These are phyloP conservation scores for Caerostris darwini DNA, from an alignment of 1,140 invertebrate species.

Conservation along the genomic window DNA sequence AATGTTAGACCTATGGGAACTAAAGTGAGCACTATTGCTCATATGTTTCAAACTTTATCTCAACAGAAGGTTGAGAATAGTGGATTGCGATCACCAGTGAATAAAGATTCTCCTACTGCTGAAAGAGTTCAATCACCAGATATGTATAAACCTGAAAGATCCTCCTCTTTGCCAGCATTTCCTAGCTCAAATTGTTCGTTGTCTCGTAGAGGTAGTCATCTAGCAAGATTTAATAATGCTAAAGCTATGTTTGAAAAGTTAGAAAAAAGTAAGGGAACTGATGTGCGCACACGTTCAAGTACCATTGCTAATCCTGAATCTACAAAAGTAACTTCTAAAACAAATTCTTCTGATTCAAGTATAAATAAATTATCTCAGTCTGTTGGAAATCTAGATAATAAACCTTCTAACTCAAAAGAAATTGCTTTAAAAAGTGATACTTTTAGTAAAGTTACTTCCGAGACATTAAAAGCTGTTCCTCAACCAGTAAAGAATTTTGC, in stretches of 20 bases:
- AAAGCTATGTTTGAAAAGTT: conserved; percentile 95
- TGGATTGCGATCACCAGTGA: conserved; percentile 73
- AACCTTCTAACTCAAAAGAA: neutral
- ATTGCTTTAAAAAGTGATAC: conserved; percentile 46
- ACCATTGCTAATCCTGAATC: conserved; percentile 42
- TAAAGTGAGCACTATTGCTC: conserved; percentile 80
- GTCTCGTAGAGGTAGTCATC: conserved; percentile 90
- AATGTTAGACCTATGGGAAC: conserved; percentile 77
- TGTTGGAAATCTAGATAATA: conserved; percentile 4
- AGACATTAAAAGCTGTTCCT: conserved; percentile 53
- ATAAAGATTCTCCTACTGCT: conserved; percentile 36
- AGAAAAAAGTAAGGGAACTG: conserved; percentile 82
- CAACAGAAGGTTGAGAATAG: conserved; percentile 70
- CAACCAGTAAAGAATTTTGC: neutral
- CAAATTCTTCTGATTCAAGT: neutral
- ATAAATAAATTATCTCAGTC: neutral
- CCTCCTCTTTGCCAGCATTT: conserved; percentile 68
- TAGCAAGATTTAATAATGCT: conserved; percentile 95
- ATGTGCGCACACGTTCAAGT: conserved; percentile 16
- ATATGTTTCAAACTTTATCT: conserved; percentile 78
- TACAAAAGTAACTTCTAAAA: neutral
- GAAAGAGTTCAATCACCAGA: conserved; percentile 68
- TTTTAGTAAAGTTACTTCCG: conserved; percentile 67
- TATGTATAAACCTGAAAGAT: conserved; percentile 68
- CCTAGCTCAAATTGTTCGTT: conserved; percentile 72